Evolutionary conservation across 2,797 vertebrate genomes (phyloP).

Genomic region (Bothrops alternatus): DNA sequence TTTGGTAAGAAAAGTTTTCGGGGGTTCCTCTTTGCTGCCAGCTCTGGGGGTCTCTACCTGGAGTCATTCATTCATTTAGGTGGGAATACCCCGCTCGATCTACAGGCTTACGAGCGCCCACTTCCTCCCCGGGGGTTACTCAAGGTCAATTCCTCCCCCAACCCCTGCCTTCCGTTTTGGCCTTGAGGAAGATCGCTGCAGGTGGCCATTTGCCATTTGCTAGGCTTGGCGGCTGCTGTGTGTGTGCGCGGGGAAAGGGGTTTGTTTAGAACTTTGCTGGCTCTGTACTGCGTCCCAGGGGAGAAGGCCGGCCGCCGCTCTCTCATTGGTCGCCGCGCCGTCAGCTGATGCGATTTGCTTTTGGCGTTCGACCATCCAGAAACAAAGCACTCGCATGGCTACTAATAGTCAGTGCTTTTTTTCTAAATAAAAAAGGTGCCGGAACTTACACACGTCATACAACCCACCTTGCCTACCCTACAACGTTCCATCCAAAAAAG

Average conservation of each 20-base stretch:
- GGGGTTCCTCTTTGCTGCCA: neutral
- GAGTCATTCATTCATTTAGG: neutral
- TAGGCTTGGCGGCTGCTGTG: slow-evolving; percentile 47
- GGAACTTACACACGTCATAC: too few species aligned
- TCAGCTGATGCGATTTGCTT: slow-evolving; percentile 86
- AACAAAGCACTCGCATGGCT: slow-evolving; percentile 83
- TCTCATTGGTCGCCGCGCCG: slow-evolving; percentile 85
- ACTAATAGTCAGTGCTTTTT: slow-evolving; percentile 71
- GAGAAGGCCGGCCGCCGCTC: slow-evolving; percentile 79
- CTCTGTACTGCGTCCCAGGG: slow-evolving; percentile 80
- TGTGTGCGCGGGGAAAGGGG: slow-evolving; percentile 59
- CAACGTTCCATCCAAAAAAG: too few species aligned
- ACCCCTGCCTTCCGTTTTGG: neutral
- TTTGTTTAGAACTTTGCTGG: slow-evolving; percentile 80
- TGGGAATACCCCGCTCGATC: neutral
- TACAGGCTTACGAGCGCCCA: neutral
- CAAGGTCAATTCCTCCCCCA: neutral
- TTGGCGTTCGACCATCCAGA: slow-evolving; percentile 84
- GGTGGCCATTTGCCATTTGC: slow-evolving; percentile 60
- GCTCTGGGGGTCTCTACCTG: neutral
- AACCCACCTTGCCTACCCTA: too few species aligned
- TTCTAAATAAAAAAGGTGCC: too few species aligned
- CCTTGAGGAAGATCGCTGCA: slow-evolving; percentile 10
- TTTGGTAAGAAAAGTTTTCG: neutral
- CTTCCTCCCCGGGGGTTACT: neutral